Base-by-base conservation (phyloP, 1,140 invertebrate species). In the Cephus cinctus region DNA sequence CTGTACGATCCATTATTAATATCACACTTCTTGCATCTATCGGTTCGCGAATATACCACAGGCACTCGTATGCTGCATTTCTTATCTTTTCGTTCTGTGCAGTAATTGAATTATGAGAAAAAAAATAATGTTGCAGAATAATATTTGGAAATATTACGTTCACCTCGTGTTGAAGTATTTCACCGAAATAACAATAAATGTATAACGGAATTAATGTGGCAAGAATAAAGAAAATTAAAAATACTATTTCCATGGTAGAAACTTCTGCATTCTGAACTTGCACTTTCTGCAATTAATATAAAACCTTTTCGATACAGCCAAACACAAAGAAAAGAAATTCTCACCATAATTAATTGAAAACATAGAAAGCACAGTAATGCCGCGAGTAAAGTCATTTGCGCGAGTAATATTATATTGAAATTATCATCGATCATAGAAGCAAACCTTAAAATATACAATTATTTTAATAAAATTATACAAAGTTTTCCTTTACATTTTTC, bases 41-140 rank as follows among this genome's bases (percentile, higher is more conserved):
- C 14, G 62, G 34, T 0, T 64, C 61, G 31, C 61, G 66, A 14
- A 52, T 42, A 47, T 77, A 73, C 77, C 77, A 79, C 0, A 55
- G 56, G 15, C 57, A 64, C 14, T 57, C 47, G 47, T 75, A 78
- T 4, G 67, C 73, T 0, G 71, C 56, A 2, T 47, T 50, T 4
- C 59, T 58, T 20, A 78, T 51, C 2, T 53, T 49, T 31, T 53
- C 39, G 47, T 73, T 76, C 49, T 61, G 31, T 8, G 52, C 16
- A 41, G 31, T 27, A 2, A 18, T 16, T 12, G 40, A 23, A 39
- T 48, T 35, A 36, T 9, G 14, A 8, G 6, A 21, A 0, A 1
- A 43, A 43, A 21, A 22, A 8, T 19, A 9, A 35, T 43, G 20
- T 38, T 27, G 6, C 25, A 27, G 6, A 8, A 8, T 2, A 35